A percentile compares a stretch with the other conserved stretches of the same genome.
Conservation (phyloP, 1,140 invertebrate species). For the Sogatella furcifera region DNA sequence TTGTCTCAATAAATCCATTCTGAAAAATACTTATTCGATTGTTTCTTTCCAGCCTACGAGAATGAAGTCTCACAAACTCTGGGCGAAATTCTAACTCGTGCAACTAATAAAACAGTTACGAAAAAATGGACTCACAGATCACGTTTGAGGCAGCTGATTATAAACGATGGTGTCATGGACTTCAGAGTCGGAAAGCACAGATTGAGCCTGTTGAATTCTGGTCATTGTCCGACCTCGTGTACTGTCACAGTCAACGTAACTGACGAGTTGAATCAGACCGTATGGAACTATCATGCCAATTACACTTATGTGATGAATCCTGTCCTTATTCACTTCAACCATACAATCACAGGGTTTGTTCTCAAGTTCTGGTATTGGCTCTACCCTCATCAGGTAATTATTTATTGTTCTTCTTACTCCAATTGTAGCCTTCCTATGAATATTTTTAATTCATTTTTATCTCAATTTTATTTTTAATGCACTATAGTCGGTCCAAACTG, state of each 20-base stretch:
- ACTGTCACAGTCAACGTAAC: constrained; percentile 46
- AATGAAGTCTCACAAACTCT: neutral
- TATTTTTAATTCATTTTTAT: too few relatives aligned
- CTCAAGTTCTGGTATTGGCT: constrained; percentile 72
- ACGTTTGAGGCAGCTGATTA: neutral
- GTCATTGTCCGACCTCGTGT: constrained; percentile 49
- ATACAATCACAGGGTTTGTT: constrained; percentile 51
- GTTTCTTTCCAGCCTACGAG: neutral
- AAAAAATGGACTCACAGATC: too few relatives aligned
- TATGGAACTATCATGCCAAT: constrained; percentile 43
- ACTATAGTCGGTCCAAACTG: too few relatives aligned
- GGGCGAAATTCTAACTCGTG: neutral
- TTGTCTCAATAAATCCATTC: too few relatives aligned
- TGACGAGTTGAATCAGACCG: constrained; percentile 36
- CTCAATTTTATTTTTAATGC: too few relatives aligned
- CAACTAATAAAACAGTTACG: neutral
- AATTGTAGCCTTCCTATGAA: too few relatives aligned
- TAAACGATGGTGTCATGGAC: neutral
- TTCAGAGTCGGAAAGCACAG: constrained; percentile 22
- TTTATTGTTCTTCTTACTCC: too few relatives aligned
- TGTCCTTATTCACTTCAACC: constrained; percentile 45
- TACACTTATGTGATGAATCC: constrained; percentile 54
- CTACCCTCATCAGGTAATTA: constrained; percentile 9
- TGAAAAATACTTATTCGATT: too few relatives aligned
- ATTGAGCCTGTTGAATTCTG: constrained; percentile 49